Base-by-base conservation (phyloP, 2,888 invertebrate species). In the Tortrix viridana region DNA sequence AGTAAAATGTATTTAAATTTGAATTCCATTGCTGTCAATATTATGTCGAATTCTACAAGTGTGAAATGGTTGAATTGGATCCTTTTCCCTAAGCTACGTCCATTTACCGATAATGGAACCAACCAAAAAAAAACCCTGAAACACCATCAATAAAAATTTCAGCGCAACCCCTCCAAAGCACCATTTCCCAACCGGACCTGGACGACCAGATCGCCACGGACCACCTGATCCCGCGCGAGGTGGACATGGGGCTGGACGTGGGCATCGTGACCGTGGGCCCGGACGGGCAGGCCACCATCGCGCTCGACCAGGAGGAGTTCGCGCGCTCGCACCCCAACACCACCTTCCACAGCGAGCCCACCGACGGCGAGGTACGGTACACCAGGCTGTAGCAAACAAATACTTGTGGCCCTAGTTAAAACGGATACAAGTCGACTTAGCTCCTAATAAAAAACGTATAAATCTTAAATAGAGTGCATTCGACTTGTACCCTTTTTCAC, bases 241-340 rank as follows among this genome's bases (percentile, higher is more conserved):
- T 84, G 18, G 86, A 85, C 52, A 74, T 88, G 49, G 79, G 87
- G 0, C 69, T 89, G 1, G 89, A 88, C 60, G 90, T 88, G 2
- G 90, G 89, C n/a, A 86, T 89, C 0, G 91, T 89, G 38, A 86
- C 89, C 0, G 90, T 89, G n/a, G 84, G 84, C 59, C 88, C 84
- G 52, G 88, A 86, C 47, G 89, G 88, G 77, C 80, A 80, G 49
- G 82, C 87, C 0, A 86, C 88, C 23, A 85, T 89, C 18, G 78
- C 84, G 2, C 62, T 91, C 3, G 87, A 91, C 56, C 88, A 89
- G n/a, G 92, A 92, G 67, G 92, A 92, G 77, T 92, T 92, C 62
- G 92, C 92, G 0, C 69, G 89, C 12, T 82, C 90, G 0, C 92
- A 92, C 65, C 92, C 92, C 0, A 92, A 92, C 53, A 92, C 92